Conservation (phyloP, 2,797 vertebrate species). For the Amphiprion clarkii region DNA sequence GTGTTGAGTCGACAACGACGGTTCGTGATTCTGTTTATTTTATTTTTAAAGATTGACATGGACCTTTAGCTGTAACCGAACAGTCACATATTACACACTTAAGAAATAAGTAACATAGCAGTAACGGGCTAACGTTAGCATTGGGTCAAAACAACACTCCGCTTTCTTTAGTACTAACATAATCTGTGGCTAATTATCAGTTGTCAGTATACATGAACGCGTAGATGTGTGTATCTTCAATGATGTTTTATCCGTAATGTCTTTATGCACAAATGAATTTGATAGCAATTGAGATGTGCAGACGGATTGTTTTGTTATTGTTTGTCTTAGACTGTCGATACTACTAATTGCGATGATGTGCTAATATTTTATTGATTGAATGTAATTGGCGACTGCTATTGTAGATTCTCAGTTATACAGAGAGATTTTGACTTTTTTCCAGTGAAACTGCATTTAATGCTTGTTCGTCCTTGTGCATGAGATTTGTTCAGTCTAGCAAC, state of each 20-base stretch:
- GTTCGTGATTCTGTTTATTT: not conserved
- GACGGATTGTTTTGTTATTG: conserved; percentile 69
- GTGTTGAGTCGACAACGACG: conserved; percentile 2
- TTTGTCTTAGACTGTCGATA: conserved; percentile 18
- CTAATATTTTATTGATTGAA: not conserved
- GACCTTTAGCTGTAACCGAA: not conserved
- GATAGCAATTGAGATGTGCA: conserved; percentile 2
- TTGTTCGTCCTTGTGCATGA: conserved; percentile 45
- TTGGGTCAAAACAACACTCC: conserved; percentile 54
- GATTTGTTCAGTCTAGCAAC: conserved; percentile 77
- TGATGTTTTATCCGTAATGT: not conserved
- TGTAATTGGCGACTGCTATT: fast-evolving
- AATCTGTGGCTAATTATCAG: not conserved
- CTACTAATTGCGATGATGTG: not conserved
- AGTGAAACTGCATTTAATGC: conserved; percentile 23
- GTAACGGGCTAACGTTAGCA: conserved; percentile 54
- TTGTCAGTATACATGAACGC: not conserved
- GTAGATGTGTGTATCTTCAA: not conserved
- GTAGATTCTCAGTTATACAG: fast-evolving
- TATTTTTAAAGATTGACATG: not conserved
- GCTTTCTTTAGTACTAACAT: not conserved
- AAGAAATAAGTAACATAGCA: not conserved
- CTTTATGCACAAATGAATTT: not conserved
- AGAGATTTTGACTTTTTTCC: not conserved
- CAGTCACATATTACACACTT: not conserved